These are phyloP conservation scores for Bovichtus diacanthus DNA, from an alignment of 2,797 vertebrate genomes.

Conservation along the genomic window DNA sequence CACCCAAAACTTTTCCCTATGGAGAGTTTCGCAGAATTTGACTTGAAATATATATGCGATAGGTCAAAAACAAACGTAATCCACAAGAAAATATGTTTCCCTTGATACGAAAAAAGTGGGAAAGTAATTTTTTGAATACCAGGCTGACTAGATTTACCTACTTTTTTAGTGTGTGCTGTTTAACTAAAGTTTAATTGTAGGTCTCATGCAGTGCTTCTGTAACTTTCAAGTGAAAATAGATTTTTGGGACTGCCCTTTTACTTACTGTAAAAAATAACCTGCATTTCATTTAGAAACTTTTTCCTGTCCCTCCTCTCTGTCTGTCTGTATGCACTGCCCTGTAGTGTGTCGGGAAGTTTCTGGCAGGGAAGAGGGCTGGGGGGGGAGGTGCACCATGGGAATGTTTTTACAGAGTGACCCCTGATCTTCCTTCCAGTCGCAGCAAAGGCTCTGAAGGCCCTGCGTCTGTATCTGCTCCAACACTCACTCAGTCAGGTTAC, in stretches of 20 bases:
- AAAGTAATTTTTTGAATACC: no score
- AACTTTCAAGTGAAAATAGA: constrained; percentile 24
- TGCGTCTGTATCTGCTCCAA: constrained; percentile 67
- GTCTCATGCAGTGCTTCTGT: neutral
- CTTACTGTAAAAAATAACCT: constrained; percentile 27
- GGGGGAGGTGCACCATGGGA: constrained; percentile 83
- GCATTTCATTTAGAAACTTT: constrained; percentile 30
- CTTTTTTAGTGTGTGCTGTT: constrained; percentile 23
- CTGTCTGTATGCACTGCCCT: constrained; percentile 44
- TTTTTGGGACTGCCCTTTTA: constrained; percentile 14
- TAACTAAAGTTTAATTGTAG: constrained; percentile 15
- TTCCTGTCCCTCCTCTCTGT: constrained; percentile 27
- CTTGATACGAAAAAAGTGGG: no score
- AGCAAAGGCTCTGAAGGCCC: constrained; percentile 73
- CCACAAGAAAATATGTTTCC: no score
- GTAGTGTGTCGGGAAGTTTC: constrained; percentile 76
- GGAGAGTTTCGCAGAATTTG: no score
- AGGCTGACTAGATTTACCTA: neutral
- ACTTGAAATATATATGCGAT: no score
- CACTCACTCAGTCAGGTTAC: constrained; percentile 68
- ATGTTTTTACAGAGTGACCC: constrained; percentile 87
- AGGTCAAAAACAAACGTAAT: no score
- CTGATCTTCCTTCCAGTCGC: constrained; percentile 86
- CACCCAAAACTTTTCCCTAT: no score
- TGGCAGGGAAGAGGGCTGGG: constrained; percentile 73